Base-by-base conservation (phyloP, 35 echinoderm and acorn worm species). In the Heliocidaris erythrogramma region DNA sequence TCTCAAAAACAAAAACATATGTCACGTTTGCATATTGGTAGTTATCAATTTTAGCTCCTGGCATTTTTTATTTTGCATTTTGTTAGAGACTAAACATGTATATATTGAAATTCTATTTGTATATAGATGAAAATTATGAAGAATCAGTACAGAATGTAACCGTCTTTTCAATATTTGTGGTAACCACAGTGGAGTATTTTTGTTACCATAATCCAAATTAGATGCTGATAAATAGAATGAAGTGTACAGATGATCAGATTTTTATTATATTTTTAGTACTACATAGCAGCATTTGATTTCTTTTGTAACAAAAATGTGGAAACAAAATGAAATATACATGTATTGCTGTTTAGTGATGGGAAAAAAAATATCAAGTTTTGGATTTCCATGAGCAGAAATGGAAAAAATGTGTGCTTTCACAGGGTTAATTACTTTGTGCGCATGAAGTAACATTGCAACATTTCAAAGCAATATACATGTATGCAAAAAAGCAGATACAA, bases 161-260 rank as follows among this genome's bases (percentile, higher is more conserved):
- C 16, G 30, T 89, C 87, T 89, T 42, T 89, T 89, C 87, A 89
- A 89, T 78, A 4, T 78, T 89, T 89, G 87, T 89, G 87, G 42
- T 89, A 89, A 48, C 24, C 31, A 56, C 52, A n/a, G 65, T 42
- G 31, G 31, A 89, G 31, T 89, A 35, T 89, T 89, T 89, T 89
- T 89, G 87, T 42, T 89, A 89, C 30, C 12, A 35, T 24, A 42
- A 42, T 16, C 31, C 7, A 32, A 89, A 35, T 89, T 32, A 89
- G 29, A 89, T 47, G 47, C 87, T 47, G 30, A 47, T 89, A 13
- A 14, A 47, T 48, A 89, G 87, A 17, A 78, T 48, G 87, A 47
- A 89, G 31, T 89, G 87, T 89, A 89, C 87, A 89, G 87, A 89
- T 47, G 47, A 47, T 48, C 16, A 89, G 87, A 89, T 89, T 89